Percentiles rank a stretch among this genome's conserved stretches.
phyloP scores from a whole-genome alignment of 2,888 invertebrate genomes.

The Eumerus sabulonum region DNA sequence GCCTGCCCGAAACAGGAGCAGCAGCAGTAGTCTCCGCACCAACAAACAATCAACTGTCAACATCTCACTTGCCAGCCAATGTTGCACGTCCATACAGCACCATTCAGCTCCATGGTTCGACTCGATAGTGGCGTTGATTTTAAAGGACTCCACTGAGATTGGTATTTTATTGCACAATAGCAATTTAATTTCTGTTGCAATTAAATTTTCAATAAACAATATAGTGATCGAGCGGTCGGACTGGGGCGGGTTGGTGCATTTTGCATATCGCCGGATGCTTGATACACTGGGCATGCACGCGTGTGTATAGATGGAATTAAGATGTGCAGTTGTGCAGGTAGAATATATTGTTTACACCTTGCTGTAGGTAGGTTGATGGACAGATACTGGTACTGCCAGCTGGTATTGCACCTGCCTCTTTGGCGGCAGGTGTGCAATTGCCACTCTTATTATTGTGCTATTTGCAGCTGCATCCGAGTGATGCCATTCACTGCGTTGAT shows the following conservation, averaged over 20 bases:
- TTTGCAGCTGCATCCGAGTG: slow-evolving; percentile 33
- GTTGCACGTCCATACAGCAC: slow-evolving; percentile 13
- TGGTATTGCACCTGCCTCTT: slow-evolving; percentile 32
- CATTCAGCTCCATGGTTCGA: slow-evolving; percentile 36
- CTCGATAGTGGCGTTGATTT: slow-evolving; percentile 45
- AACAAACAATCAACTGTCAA: slow-evolving; percentile 67
- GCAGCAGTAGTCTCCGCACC: slow-evolving; percentile 46
- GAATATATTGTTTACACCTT: too few species aligned
- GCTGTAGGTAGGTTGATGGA: too few species aligned
- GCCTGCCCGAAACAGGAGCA: slow-evolving; percentile 64
- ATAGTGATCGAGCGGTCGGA: slow-evolving; percentile 2
- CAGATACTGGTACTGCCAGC: slow-evolving; percentile 29
- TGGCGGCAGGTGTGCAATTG: not conserved
- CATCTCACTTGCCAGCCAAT: slow-evolving; percentile 67
- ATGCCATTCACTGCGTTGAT: slow-evolving; percentile 11
- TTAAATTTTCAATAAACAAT: slow-evolving; percentile 63
- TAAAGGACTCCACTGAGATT: slow-evolving; percentile 54
- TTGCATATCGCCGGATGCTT: not conserved
- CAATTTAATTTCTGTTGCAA: slow-evolving; percentile 64
- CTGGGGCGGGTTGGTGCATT: not conserved
- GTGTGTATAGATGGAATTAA: too few species aligned
- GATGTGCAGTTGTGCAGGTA: too few species aligned
- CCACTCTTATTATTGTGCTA: not conserved
- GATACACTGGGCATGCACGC: too few species aligned
- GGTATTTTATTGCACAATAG: slow-evolving; percentile 65